phyloP scores from a whole-genome alignment of 2,113 vertebrate genomes.

The Cariama cristata region DNA sequence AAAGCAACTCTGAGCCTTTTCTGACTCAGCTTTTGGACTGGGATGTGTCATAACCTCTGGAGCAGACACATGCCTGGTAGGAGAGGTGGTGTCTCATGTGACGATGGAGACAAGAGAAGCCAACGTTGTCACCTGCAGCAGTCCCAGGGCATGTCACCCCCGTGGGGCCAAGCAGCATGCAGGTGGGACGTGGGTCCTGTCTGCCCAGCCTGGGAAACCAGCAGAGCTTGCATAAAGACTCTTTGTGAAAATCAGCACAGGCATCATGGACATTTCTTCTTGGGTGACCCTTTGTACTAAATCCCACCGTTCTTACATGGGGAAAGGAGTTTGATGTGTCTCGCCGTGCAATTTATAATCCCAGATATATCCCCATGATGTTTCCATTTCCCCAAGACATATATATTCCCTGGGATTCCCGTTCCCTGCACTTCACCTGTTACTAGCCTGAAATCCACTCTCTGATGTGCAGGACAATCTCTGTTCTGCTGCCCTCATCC shows the following conservation, averaged over 20 bases:
- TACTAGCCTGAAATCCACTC: neutral
- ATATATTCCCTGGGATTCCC: neutral
- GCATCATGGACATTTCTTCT: neutral
- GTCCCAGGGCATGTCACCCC: neutral
- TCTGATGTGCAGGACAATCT: neutral
- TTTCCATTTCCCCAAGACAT: neutral
- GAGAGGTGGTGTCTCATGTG: neutral
- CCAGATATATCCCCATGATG: neutral
- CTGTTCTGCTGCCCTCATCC: neutral
- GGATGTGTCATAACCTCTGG: neutral
- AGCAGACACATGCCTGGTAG: neutral
- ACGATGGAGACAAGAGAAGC: neutral
- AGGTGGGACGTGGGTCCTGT: neutral
- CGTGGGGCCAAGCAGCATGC: fast-evolving
- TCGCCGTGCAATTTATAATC: neutral
- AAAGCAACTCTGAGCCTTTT: neutral
- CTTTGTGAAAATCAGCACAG: neutral
- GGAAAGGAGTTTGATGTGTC: neutral
- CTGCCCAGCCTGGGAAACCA: neutral
- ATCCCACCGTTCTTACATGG: neutral
- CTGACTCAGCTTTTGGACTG: neutral
- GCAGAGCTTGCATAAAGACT: neutral
- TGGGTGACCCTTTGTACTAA: neutral
- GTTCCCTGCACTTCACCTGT: neutral
- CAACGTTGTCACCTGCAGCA: neutral